These are phyloP conservation scores for Mormyrus hasselquistii DNA, from an alignment of 2,797 vertebrate genomes.

Conservation along the genomic window DNA sequence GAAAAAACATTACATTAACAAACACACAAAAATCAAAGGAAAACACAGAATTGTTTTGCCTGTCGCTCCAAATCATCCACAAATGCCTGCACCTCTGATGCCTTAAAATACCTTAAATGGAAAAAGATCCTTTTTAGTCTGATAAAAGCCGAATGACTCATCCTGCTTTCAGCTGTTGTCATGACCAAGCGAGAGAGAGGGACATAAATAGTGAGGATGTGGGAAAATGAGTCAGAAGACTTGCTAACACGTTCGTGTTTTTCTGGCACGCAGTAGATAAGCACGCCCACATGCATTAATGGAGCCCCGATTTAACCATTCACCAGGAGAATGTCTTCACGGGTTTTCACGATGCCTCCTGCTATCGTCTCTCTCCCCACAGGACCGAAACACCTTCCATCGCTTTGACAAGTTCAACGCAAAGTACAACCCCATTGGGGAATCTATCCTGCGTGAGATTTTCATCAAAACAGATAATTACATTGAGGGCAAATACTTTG, in stretches of 20 bases:
- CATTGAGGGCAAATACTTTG: constrained; percentile 92
- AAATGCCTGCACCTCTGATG: not conserved
- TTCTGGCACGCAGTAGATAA: not conserved
- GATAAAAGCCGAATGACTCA: not conserved
- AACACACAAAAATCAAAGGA: not conserved
- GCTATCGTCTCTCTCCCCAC: constrained; percentile 5
- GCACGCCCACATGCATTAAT: not conserved
- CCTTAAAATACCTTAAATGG: not conserved
- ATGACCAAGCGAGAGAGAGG: not conserved
- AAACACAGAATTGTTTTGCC: not conserved
- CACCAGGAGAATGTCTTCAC: not conserved
- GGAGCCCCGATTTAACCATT: not conserved
- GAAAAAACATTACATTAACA: not conserved
- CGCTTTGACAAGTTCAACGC: constrained; percentile 97
- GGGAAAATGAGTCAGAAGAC: not conserved
- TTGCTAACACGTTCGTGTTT: not conserved
- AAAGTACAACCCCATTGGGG: constrained; percentile 96
- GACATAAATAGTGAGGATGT: not conserved
- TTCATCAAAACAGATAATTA: constrained; percentile 97
- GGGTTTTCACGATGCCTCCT: not conserved
- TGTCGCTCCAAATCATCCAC: not conserved
- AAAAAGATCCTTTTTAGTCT: not conserved
- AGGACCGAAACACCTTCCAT: constrained; percentile 98
- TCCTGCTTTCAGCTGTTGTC: not conserved
- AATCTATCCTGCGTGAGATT: constrained; percentile 93